Evolutionary conservation across 2,113 vertebrate genomes (phyloP).

Genomic region (Sceloporus undulatus): DNA sequence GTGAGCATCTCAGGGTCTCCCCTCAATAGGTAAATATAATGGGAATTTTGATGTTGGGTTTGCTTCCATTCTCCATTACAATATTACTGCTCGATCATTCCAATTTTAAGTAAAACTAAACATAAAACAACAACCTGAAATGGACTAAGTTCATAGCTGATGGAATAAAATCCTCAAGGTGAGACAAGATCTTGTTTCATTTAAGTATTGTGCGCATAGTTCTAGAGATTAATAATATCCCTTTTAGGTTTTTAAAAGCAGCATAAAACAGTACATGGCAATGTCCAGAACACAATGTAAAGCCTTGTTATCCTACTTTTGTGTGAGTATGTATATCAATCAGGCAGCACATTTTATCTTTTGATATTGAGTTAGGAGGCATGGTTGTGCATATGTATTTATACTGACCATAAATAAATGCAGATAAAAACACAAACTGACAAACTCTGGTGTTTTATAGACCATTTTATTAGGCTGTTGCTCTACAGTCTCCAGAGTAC

Average conservation of each 20-base stretch:
- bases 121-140: not conserved
- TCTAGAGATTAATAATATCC: not conserved
- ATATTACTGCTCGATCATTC: slow-evolving; percentile 1
- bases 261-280: accelerated
- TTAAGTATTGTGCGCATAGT: not conserved
- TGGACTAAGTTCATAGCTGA: not conserved
- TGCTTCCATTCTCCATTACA: not conserved
- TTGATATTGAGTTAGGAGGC: not conserved
- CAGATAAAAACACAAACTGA: slow-evolving; percentile 7
- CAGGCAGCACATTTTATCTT: not conserved
- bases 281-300: not conserved
- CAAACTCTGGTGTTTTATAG: not conserved
- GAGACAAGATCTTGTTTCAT: not conserved
- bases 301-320: not conserved
- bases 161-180: not conserved
- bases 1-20: not conserved
- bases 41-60: not conserved
- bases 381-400: not conserved
- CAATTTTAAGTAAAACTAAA: not conserved
- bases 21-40: not conserved
- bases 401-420: not conserved
- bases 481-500: not conserved
- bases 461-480: slow-evolving; percentile 19
- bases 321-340: not conserved
- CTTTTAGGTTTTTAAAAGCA: not conserved